A percentile compares a stretch with the other conserved stretches of the same genome.
phyloP scores from a whole-genome alignment of 1,140 invertebrate genomes.

The Scaptomyza hsui region DNA sequence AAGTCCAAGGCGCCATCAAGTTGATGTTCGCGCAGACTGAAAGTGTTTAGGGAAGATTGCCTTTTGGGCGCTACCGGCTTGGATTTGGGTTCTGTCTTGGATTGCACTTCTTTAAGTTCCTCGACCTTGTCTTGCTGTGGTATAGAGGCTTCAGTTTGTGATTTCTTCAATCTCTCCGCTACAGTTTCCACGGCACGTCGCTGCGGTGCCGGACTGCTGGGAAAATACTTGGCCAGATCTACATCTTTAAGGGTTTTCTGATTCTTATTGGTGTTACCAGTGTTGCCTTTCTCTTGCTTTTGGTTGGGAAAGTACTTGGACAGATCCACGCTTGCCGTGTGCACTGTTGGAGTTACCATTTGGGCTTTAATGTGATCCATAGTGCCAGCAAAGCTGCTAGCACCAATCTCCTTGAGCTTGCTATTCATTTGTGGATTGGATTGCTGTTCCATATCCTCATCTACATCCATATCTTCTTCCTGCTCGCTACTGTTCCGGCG shows the following conservation, averaged over 20 bases:
- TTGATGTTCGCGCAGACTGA: constrained; percentile 77
- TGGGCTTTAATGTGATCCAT: constrained; percentile 79
- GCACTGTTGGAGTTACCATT: constrained; percentile 70
- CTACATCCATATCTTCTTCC: constrained; percentile 59
- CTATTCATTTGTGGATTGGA: constrained; percentile 52
- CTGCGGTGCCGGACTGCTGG: constrained; percentile 73
- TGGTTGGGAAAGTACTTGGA: constrained; percentile 83
- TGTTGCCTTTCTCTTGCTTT: constrained; percentile 66
- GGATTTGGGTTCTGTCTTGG: constrained; percentile 17
- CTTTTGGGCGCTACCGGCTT: constrained; percentile 62
- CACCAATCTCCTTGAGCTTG: constrained; percentile 77
- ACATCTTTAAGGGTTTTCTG: constrained; percentile 81
- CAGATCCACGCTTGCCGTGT: constrained; percentile 66
- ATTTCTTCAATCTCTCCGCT: constrained; percentile 73
- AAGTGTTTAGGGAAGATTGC: constrained; percentile 56
- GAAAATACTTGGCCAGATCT: constrained; percentile 81
- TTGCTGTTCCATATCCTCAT: constrained; percentile 32
- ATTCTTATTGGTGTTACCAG: constrained; percentile 71
- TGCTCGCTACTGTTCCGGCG: constrained; percentile 42
- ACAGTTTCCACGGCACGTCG: constrained; percentile 69
- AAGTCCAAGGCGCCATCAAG: constrained; percentile 78
- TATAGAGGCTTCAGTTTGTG: constrained; percentile 63
- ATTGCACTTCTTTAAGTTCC: background rate
- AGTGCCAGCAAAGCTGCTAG: constrained; percentile 77
- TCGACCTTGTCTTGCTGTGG: constrained; percentile 25